Conservation (phyloP, 2,888 invertebrate species). For the Acheta domesticus region DNA sequence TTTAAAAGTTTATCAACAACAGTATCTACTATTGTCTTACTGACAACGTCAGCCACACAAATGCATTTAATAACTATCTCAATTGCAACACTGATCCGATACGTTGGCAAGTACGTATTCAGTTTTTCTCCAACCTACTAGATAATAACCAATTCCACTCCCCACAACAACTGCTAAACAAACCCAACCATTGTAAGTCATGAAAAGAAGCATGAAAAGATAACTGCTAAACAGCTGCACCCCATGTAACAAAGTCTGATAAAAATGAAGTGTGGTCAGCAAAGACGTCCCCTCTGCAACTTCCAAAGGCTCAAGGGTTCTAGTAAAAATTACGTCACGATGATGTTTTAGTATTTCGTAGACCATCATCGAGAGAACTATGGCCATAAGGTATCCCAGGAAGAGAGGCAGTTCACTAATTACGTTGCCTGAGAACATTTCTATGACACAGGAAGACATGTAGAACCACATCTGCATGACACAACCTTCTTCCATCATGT, state of each 20-base stretch:
- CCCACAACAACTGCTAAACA: constrained; percentile 50
- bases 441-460: not conserved
- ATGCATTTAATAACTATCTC: not conserved
- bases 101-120: constrained; percentile 44
- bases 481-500: not conserved
- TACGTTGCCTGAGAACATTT: not conserved
- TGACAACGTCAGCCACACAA: no score
- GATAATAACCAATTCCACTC: constrained; percentile 51
- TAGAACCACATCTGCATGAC: not conserved
- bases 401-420: not conserved
- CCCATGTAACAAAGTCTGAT: constrained; percentile 51
- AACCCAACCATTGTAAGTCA: constrained; percentile 55
- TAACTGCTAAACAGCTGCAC: constrained; percentile 51
- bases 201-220: constrained; percentile 53
- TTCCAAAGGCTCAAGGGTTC: not conserved
- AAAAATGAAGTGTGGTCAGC: constrained; percentile 44
- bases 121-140: constrained; percentile 51
- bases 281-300: constrained; percentile 30
- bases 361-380: not conserved
- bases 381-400: not conserved
- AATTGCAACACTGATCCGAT: not conserved
- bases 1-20: no score
- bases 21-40: no score
- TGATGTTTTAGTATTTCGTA: not conserved
- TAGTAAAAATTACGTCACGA: not conserved